These are phyloP conservation scores for Hyposoter didymator DNA, from an alignment of 2,888 invertebrate genomes.

Conservation along the genomic window DNA sequence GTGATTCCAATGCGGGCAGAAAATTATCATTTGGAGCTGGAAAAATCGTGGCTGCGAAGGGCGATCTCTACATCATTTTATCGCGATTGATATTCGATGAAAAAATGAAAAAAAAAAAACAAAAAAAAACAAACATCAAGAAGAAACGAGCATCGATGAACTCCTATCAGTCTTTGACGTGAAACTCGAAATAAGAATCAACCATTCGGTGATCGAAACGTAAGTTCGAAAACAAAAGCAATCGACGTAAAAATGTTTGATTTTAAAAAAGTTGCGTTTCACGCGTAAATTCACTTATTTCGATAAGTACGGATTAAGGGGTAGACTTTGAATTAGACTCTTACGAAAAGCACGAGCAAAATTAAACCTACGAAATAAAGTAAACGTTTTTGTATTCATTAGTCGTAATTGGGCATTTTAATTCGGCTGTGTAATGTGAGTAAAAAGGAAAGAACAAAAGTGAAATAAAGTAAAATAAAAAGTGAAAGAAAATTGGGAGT, in stretches of 20 bases:
- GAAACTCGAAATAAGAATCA: constrained; percentile 49
- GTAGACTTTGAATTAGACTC: constrained; percentile 64
- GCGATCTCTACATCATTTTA: constrained; percentile 42
- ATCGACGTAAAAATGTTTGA: constrained; percentile 31
- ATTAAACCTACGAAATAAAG: constrained; percentile 71
- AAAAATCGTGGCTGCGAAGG: constrained; percentile 56
- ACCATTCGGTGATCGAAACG: constrained; percentile 43
- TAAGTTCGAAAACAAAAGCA: constrained; percentile 40
- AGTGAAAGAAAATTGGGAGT: constrained; percentile 64
- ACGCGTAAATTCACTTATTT: constrained; percentile 52
- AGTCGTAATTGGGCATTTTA: constrained; percentile 81
- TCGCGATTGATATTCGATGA: constrained; percentile 45
- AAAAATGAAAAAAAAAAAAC: constrained; percentile 24
- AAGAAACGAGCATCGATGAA: constrained; percentile 16
- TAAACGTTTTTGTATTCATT: constrained; percentile 71
- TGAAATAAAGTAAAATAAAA: constrained; percentile 69
- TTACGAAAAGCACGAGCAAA: constrained; percentile 56
- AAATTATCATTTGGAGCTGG: constrained; percentile 30
- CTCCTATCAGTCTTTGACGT: constrained; percentile 52
- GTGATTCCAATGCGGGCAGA: constrained; percentile 36
- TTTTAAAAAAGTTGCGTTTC: constrained; percentile 34
- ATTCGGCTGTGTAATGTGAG: constrained; percentile 83
- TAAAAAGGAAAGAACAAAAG: constrained; percentile 41
- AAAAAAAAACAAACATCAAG: constrained; percentile 1
- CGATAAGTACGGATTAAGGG: constrained; percentile 70